Conservation (phyloP, 2,113 vertebrate species). For the Coracopsis vasa region DNA sequence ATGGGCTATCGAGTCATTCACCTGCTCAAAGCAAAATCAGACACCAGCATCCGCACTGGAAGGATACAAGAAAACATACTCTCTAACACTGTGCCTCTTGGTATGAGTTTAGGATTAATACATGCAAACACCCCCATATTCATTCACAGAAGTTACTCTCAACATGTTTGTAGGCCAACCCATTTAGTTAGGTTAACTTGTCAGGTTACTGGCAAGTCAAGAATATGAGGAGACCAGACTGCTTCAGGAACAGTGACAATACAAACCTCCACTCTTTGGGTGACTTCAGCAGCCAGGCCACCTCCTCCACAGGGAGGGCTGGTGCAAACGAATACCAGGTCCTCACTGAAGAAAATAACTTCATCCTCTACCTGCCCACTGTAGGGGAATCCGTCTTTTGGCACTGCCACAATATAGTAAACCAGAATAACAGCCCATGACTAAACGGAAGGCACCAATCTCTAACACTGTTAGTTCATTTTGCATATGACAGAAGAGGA, state of each 20-base stretch:
- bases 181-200: neutral
- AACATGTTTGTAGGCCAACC: neutral
- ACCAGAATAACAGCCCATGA: neutral
- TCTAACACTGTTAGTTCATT: neutral
- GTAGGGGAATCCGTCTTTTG: neutral
- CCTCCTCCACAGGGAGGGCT: neutral
- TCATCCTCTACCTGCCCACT: neutral
- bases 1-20: slow-evolving; percentile 25
- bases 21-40: slow-evolving; percentile 26
- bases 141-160: neutral
- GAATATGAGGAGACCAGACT: neutral
- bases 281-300: neutral
- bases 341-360: neutral
- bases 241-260: neutral
- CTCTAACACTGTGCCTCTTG: neutral
- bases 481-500: neutral
- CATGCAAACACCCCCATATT: neutral
- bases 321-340: neutral
- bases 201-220: neutral
- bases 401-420: neutral
- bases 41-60: neutral
- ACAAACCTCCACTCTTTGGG: neutral
- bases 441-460: neutral
- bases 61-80: neutral
- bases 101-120: neutral